Evolutionary conservation across 2,888 invertebrate species (phyloP).

Genomic region (Dolichomitus sp.): DNA sequence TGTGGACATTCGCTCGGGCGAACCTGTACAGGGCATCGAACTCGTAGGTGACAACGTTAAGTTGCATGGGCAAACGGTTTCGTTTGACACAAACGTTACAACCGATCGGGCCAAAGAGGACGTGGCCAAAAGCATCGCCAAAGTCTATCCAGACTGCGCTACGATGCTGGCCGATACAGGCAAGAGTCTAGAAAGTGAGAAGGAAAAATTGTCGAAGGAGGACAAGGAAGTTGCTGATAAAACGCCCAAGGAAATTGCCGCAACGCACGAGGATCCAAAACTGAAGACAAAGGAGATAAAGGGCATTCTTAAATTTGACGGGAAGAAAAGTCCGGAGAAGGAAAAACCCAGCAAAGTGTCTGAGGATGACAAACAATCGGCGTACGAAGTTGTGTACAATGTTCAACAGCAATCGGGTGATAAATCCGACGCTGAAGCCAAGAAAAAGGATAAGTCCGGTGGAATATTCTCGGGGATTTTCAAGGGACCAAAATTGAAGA

Average conservation of each 20-base stretch:
- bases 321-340: slow-evolving; percentile 66
- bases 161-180: slow-evolving; percentile 68
- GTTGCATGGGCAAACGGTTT: slow-evolving; percentile 71
- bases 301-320: slow-evolving; percentile 72
- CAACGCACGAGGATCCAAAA: slow-evolving; percentile 85
- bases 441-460: slow-evolving; percentile 81
- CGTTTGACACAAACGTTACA: slow-evolving; percentile 72
- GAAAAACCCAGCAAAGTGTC: slow-evolving; percentile 68
- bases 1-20: slow-evolving; percentile 58
- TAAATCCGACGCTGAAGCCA: slow-evolving; percentile 74
- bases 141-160: slow-evolving; percentile 70
- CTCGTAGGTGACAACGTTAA: slow-evolving; percentile 59
- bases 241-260: slow-evolving; percentile 85
- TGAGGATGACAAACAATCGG: slow-evolving; percentile 69
- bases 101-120: slow-evolving; percentile 68
- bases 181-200: slow-evolving; percentile 80
- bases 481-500: slow-evolving; percentile 81
- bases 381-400: slow-evolving; percentile 79
- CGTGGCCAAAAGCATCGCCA: slow-evolving; percentile 70
- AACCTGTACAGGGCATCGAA: slow-evolving; percentile 34
- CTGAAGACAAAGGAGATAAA: slow-evolving; percentile 78
- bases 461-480: slow-evolving; percentile 83
- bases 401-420: slow-evolving; percentile 69
- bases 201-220: slow-evolving; percentile 88
- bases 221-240: slow-evolving; percentile 88